Evolutionary conservation across 1,140 invertebrate genomes (phyloP), one percentile per base, ranked within the genome.

Genomic region (Scaptodrosophila lebanonensis): DNA sequence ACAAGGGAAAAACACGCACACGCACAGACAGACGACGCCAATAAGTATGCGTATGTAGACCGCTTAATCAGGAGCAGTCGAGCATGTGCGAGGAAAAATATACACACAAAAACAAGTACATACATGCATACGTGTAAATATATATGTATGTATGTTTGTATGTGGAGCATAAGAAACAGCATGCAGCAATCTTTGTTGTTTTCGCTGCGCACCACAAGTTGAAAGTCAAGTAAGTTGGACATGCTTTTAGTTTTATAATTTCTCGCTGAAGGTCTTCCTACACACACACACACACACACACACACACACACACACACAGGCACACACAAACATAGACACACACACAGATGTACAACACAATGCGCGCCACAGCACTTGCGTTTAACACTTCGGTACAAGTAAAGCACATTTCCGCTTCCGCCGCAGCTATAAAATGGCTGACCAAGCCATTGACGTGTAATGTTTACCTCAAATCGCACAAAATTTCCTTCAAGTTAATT

Each of bases 171-270:
- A 30, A 36, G n/a, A 22, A 57, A 51, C 13, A 59, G 25, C 40
- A 38, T 42, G 33, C 35, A 60, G 40, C 44, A 29, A 40, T 27
- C 44, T 44, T 62, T 62, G 17, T 59, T 29, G 29, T 16, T 36
- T 35, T 51, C 57, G 62, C 27, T 45, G 33, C 42, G 30, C 32
- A 45, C 25, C 56, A 53, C 39, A 76, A 77, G 72, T 62, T 52
- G 64, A 58, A 66, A 66, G 63, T 66, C 62, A 66, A 71, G 65
- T 57, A 48, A 68, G 71, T 72, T 76, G 71, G 57, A 71, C 72
- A 56, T 57, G 57, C 63, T 67, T 50, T 72, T 52, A 79, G 73
- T 58, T 79, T 79, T 52, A 66, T 71, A 79, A 79, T 77, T 72
- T 60, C 54, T 52, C 52, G 47, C 39, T 61, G 73, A 77, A 77